Evolutionary conservation across 2,888 invertebrate genomes (phyloP).

Genomic region (Venustoraphidia nigricollis): DNA sequence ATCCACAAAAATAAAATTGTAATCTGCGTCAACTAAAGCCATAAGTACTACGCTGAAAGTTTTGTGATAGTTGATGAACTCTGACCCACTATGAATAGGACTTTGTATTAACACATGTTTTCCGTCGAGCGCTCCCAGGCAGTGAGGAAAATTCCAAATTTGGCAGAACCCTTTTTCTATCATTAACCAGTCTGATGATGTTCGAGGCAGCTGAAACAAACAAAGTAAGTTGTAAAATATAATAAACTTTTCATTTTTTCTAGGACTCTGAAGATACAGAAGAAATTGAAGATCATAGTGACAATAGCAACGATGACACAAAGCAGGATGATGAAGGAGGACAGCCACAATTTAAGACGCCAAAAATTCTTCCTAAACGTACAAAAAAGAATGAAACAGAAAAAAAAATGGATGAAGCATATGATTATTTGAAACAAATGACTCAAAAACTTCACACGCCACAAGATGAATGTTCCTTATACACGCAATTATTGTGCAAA

Average conservation of each 20-base stretch:
- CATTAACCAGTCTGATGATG: slow-evolving; percentile 11
- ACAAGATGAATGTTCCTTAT: no score
- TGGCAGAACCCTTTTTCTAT: slow-evolving; percentile 8
- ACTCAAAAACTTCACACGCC: no score
- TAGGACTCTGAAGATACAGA: slow-evolving; percentile 3
- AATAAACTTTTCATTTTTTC: background rate
- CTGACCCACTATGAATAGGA: slow-evolving; percentile 10
- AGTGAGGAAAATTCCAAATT: slow-evolving; percentile 14
- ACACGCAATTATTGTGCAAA: no score
- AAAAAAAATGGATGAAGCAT: no score
- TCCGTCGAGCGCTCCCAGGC: no score
- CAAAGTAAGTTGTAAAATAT: background rate
- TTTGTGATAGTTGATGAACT: slow-evolving; percentile 12
- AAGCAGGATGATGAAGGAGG: no score
- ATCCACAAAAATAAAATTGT: slow-evolving; percentile 14
- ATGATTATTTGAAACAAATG: no score
- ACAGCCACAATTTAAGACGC: background rate
- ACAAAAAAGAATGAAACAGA: background rate
- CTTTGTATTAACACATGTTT: slow-evolving; percentile 13
- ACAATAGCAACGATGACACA: no score
- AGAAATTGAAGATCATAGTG: background rate
- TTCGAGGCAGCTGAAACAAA: slow-evolving; percentile 12
- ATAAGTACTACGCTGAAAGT: slow-evolving; percentile 15
- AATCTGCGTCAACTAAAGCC: slow-evolving; percentile 14
- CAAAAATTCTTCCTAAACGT: slow-evolving; percentile 1